A percentile compares a stretch with the other conserved stretches of the same genome.
These are phyloP conservation scores for Tenthredo scrophulariae DNA, from an alignment of 2,888 invertebrate species.

Conservation along the genomic window DNA sequence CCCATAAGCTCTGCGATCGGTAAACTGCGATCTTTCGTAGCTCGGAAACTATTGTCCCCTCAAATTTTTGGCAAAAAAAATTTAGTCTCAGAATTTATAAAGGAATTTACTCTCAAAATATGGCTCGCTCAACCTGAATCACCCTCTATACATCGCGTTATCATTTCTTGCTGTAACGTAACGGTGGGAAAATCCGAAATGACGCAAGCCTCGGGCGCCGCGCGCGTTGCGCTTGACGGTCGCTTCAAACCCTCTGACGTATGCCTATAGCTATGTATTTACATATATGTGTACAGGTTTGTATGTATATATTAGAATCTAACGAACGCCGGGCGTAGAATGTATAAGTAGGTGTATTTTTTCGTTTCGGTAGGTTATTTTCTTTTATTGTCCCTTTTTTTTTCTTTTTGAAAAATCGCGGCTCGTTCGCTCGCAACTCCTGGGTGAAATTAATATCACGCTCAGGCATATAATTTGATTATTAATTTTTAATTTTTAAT, in stretches of 20 bases:
- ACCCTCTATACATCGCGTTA: background rate
- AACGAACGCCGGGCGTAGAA: background rate
- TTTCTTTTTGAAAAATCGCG: background rate
- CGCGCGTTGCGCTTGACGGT: constrained; percentile 40
- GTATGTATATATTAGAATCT: background rate
- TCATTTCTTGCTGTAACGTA: constrained; percentile 1
- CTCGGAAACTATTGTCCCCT: too few relatives aligned
- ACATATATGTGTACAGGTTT: background rate
- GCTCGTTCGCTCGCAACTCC: background rate
- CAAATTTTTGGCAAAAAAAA: too few relatives aligned
- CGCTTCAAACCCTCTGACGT: constrained; percentile 34
- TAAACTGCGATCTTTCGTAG: too few relatives aligned
- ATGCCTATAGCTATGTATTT: background rate
- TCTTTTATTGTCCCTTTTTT: background rate
- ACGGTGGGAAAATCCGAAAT: constrained; percentile 22
- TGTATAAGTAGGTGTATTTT: background rate
- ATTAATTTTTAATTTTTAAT: background rate
- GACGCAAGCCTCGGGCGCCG: constrained; percentile 20
- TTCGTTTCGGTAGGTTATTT: background rate
- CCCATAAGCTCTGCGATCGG: too few relatives aligned
- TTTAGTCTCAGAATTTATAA: too few relatives aligned
- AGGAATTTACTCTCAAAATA: too few relatives aligned
- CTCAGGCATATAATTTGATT: background rate
- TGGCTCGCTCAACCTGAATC: background rate
- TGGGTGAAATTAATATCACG: background rate